Evolutionary conservation across 1,140 invertebrate species (phyloP), one percentile per base, ranked within the genome.

Genomic region (Batillaria attramentaria): DNA sequence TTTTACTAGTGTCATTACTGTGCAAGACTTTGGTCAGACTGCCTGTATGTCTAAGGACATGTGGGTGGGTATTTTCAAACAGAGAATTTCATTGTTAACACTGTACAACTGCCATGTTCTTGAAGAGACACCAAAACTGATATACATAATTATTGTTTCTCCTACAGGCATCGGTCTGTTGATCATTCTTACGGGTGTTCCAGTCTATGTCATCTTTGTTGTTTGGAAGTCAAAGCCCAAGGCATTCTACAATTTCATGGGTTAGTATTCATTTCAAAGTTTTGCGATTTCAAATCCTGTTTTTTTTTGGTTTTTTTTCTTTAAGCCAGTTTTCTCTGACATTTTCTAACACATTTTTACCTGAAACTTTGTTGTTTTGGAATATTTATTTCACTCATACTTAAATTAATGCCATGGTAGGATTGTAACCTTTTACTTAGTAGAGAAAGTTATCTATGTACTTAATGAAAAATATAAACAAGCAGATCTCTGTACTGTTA

Each of bases 181-280:
- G 1, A 91, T 90, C 77, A 90, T 91, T 62, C 83, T 83, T 74
- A 88, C 95, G 62, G 97, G 97, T 28, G 93, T 98, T 68, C 97
- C 97, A 2, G 94, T 96, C n/a, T 99, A 98, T 91, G 94, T 94
- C 76, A 85, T 95, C 18, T 95, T 96, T 79, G 93, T 98, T 78
- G 93, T 94, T 57, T 98, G 97, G 94, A 92, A 94, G 87, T 93
- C 93, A 41, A 96, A 96, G 87, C 96, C 97, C 0, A 89, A 92
- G 69, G 92, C 91, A 86, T 93, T 97, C 81, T 88, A 92, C 62
- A 84, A 77, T 28, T 79, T 86, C 33, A 84, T 89, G 77, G 86
- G 89, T 90, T 85, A 87, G 86, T 50, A 41, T 1, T 37, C 35
- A 20, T 74, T 28, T 57, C 28, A 3, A 39, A n/a, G 18, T 5